A percentile compares a stretch with the other conserved stretches of the same genome.
phyloP scores from a whole-genome alignment of 2,888 invertebrate genomes.

The Phyllotreta striolata region DNA sequence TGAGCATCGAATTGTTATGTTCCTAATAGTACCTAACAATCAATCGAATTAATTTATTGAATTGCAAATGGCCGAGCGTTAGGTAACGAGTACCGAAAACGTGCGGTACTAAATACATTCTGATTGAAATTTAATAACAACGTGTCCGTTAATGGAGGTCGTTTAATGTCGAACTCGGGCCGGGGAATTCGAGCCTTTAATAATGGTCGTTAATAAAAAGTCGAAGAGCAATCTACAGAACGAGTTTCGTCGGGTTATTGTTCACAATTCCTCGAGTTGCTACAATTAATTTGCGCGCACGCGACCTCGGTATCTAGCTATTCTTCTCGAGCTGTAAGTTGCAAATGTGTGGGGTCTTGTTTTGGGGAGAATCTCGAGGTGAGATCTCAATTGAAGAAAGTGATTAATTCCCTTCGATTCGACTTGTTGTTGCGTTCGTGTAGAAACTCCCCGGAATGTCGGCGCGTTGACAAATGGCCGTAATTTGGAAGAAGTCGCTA shows the following conservation, averaged over 20 bases:
- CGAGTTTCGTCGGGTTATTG: background rate
- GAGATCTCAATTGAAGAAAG: slow-evolving; percentile 18
- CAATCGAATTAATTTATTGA: too few relatives aligned
- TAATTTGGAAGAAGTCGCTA: slow-evolving; percentile 32
- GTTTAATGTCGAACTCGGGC: background rate
- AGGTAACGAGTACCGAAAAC: background rate
- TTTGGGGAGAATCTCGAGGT: background rate
- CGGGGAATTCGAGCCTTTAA: too few relatives aligned
- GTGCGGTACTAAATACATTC: slow-evolving; percentile 2
- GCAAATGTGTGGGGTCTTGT: background rate
- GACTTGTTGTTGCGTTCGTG: slow-evolving; percentile 17
- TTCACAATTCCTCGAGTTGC: background rate
- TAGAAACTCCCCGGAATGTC: slow-evolving; percentile 31
- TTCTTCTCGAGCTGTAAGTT: background rate
- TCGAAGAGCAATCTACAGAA: background rate
- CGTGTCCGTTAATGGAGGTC: background rate
- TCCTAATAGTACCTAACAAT: too few relatives aligned
- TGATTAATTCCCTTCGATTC: slow-evolving; percentile 21
- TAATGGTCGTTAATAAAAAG: slow-evolving; percentile 3
- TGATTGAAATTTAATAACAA: slow-evolving; percentile 14
- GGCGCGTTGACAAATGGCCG: slow-evolving; percentile 34
- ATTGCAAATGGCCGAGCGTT: background rate
- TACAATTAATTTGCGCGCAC: too few relatives aligned
- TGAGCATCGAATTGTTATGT: too few relatives aligned
- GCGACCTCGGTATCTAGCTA: too few relatives aligned